These are phyloP conservation scores for Conger conger DNA, from an alignment of 2,113 vertebrate genomes.

Conservation along the genomic window DNA sequence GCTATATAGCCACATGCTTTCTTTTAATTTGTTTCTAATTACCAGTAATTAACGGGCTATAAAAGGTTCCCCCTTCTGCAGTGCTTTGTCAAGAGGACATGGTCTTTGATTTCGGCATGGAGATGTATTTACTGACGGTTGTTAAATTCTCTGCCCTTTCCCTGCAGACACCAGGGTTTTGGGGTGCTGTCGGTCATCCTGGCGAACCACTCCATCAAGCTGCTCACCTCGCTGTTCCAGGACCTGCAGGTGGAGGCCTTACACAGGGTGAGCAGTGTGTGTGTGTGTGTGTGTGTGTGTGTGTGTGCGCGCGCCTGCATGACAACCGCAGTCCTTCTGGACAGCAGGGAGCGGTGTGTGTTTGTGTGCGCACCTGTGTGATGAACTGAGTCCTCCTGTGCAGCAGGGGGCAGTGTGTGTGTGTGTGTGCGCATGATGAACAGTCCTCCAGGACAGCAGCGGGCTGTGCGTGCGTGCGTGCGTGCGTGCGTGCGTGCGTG, in stretches of 20 bases:
- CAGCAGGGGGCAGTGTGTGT: too few relatives aligned
- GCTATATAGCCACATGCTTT: too few relatives aligned
- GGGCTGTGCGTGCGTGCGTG: background rate
- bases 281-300: too few relatives aligned
- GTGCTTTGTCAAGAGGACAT: background rate
- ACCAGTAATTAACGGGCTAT: too few relatives aligned
- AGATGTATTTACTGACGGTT: background rate
- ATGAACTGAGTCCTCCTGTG: too few relatives aligned
- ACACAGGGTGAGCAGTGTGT: conserved; percentile 88
- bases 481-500: background rate
- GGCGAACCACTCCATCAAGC: conserved; percentile 93
- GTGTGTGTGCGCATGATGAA: background rate
- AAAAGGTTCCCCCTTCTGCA: too few relatives aligned
- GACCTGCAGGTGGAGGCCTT: conserved; percentile 95
- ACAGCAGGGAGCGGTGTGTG: too few relatives aligned
- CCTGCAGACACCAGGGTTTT: conserved; percentile 89
- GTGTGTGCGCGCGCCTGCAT: too few relatives aligned
- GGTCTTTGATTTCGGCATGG: background rate
- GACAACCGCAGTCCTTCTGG: background rate
- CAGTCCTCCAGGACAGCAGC: background rate
- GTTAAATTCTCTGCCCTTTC: background rate
- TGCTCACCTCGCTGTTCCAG: conserved; percentile 93
- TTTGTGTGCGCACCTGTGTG: too few relatives aligned
- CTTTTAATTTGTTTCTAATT: too few relatives aligned
- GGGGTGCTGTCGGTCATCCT: conserved; percentile 92